A percentile compares a stretch with the other conserved stretches of the same genome.
Conservation (phyloP, 2,888 invertebrate species). For the Germaria angustata region DNA sequence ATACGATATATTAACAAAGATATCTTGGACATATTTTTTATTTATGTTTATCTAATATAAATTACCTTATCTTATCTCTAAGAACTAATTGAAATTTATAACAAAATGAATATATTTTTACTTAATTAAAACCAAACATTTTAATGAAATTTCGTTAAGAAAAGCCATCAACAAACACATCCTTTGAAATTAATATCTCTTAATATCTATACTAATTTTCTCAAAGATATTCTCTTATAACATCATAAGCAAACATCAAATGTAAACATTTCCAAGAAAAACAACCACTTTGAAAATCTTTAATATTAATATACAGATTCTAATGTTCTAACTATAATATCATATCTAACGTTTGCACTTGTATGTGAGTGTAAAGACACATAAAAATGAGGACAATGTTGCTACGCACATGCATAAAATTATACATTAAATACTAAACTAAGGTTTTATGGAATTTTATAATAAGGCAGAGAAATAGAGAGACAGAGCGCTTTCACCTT, state of each 20-base stretch:
- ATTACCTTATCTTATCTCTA: too few species aligned
- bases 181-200: not conserved
- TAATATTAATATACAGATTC: not conserved
- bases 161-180: not conserved
- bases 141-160: not conserved
- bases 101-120: conserved; percentile 9
- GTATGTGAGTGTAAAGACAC: not conserved
- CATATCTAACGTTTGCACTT: conserved; percentile 12
- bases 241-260: conserved; percentile 35
- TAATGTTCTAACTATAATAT: too few species aligned
- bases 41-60: too few species aligned
- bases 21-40: too few species aligned
- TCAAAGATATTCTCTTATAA: not conserved
- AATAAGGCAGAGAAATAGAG: conserved; percentile 30
- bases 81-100: not conserved
- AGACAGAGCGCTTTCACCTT: too few species aligned
- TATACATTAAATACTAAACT: conserved; percentile 14
- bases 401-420: too few species aligned
- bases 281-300: not conserved
- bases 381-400: not conserved
- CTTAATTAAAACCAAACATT: conserved; percentile 23
- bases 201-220: not conserved
- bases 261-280: conserved; percentile 24
- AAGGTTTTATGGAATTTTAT: conserved; percentile 40
- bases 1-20: too few species aligned